Base-by-base conservation (phyloP, 2,797 vertebrate species). In the Acrossocheilus fasciatus region DNA sequence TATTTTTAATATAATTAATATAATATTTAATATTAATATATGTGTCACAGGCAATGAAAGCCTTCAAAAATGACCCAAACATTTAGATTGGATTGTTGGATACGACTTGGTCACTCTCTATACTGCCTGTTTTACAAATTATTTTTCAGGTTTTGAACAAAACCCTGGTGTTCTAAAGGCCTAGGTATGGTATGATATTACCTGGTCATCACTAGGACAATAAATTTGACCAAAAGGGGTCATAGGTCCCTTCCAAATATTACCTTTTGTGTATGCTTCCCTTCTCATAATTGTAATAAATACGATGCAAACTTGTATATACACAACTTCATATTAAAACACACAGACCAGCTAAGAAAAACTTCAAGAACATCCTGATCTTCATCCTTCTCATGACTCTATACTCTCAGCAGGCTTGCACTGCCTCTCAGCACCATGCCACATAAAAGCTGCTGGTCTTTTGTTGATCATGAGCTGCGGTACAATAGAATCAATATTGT, bases 381-480 rank as follows among this genome's bases (percentile, higher is more conserved):
- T 77, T 39, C 39, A 64, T 62, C 23, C 41, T 64, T 68, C 54
- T n/a, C 39, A 39, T n/a, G 75, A 54, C 10, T 50, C 69, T 23
- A 72, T 36, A 69, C 15, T 70, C 62, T 62, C 30, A 64, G 4
- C 2, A 59, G 64, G 52, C 26, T 77, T n/a, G 4, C 50, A 14
- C 17, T 34, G 52, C 50, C 77, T 81, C 84, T 66, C 68, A 50
- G 73, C 82, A 77, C 81, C 80, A 50, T 23, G 54, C 52, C 57
- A 74, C 85, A 73, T 73, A 52, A 74, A 43, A 87, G 81, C 57
- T 66, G 76, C 87, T 52, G 83, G 62, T 84, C 72, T 68, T 81
- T 88, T 88, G 84, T 86, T 73, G 64, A 79, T 84, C 17, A 66
- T 68, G 83, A 84, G 81, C 86, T 64, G 34, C 54, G 76, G 34